Conservation (phyloP, 2,888 invertebrate species). For the Cetonia aurata region DNA sequence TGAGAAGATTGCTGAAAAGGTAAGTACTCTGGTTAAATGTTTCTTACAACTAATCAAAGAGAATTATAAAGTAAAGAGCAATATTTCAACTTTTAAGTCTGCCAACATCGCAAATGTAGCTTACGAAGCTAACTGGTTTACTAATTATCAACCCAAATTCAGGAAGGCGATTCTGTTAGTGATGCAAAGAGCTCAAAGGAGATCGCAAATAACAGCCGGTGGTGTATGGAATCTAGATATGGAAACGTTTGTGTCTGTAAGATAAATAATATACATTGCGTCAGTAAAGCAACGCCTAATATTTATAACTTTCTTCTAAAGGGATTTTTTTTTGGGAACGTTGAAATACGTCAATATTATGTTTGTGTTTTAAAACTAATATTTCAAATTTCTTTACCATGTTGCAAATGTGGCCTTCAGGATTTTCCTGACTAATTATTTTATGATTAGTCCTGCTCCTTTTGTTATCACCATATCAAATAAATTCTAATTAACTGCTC, state of each 20-base stretch:
- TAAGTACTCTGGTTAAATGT: background rate
- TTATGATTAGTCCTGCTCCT: too few species aligned
- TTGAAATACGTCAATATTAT: too few species aligned
- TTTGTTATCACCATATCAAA: too few species aligned
- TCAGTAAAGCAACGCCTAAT: too few species aligned
- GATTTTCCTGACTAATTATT: too few species aligned
- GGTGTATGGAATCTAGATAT: conserved; percentile 22
- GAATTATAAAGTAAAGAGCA: background rate
- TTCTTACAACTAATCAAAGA: too few species aligned
- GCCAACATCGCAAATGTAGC: conserved; percentile 2
- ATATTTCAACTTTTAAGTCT: background rate
- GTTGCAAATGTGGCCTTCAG: too few species aligned
- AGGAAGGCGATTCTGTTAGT: background rate
- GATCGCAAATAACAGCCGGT: conserved; percentile 17
- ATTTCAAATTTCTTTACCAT: too few species aligned
- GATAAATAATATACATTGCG: background rate
- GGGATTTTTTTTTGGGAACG: too few species aligned
- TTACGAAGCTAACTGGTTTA: conserved; percentile 1
- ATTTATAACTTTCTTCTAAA: too few species aligned
- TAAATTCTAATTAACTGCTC: too few species aligned
- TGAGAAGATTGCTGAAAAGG: conserved; percentile 19
- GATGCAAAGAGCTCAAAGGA: conserved; percentile 19
- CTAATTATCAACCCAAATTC: conserved; percentile 12
- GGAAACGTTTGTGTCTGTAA: conserved; percentile 5
- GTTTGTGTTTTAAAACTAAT: too few species aligned